Base-by-base conservation (phyloP, 1,140 invertebrate species). In the Pogonomyrmex californicus region DNA sequence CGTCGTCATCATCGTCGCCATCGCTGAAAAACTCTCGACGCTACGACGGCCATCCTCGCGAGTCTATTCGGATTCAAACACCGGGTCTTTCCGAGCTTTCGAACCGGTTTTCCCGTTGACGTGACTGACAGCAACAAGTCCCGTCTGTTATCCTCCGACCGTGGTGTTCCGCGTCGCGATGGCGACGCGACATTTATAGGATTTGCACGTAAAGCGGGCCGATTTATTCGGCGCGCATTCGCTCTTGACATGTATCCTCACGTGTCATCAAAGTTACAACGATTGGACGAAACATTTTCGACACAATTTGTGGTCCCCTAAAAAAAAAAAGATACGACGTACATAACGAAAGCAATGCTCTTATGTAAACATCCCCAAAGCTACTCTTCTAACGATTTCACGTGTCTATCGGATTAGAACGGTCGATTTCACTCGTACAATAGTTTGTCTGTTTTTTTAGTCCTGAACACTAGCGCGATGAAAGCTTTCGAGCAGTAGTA, bases 121-220 rank as follows among this genome's bases (percentile, higher is more conserved):
- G 51, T 62, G 68, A 75, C 79, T 73, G 79, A 83, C 68, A 75
- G 79, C 79, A 83, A 83, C 79, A 75, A 62, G 79, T 83, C 68
- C 56, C 68, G 54, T 73, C 54, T 75, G 44, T 73, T 83, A 73
- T 73, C 33, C 51, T 23, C 68, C 30, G 54, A 38, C 68, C 54
- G 30, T 44, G 54, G 41, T 60, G 30, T 60, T 58, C 36, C 47
- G 44, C 60, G 38, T 17, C 38, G 76, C 63, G 49, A 41, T 17
- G 54, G 36, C 77, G 63, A 41, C 47, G 7, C 49, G 14, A 49
- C 68, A 62, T 75, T 83, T 62, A 12, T 62, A 75, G 12, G 10
- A 4, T 1, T 44, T n/a, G 41, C 66, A 49, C 54, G 54, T 47
- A 75, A 66, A 75, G 12, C 47, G 33, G 49, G 44, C 51, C 33